Conservation (phyloP, 1,140 invertebrate species). For the Cydia strobilella region DNA sequence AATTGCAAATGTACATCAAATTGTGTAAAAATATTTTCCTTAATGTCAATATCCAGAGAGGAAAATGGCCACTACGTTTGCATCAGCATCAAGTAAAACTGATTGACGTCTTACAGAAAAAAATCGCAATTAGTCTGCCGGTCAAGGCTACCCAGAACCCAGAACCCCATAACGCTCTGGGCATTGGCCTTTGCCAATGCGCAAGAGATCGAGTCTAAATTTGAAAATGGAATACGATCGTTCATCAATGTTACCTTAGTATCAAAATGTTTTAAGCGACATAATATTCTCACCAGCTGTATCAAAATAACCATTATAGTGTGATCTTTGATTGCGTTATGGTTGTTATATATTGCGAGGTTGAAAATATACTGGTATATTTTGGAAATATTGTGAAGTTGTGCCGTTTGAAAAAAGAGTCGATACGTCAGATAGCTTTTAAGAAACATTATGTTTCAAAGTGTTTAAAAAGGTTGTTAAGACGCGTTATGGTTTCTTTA, state of each 20-base stretch:
- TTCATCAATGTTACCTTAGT: neutral
- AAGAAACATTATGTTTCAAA: slow-evolving; percentile 15
- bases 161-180: neutral
- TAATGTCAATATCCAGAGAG: no score
- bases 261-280: neutral
- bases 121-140: neutral
- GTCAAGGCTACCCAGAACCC: neutral
- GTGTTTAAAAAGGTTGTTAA: slow-evolving; percentile 10
- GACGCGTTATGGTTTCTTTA: neutral
- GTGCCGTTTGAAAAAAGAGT: neutral
- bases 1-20: no score
- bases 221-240: slow-evolving; percentile 14
- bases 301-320: no score
- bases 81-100: no score
- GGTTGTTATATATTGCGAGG: neutral
- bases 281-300: neutral
- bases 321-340: neutral
- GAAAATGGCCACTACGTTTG: no score
- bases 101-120: no score
- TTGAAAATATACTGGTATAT: neutral
- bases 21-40: no score
- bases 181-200: neutral
- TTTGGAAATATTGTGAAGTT: neutral
- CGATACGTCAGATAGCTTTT: neutral
- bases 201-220: slow-evolving; percentile 14